A percentile compares a stretch with the other conserved stretches of the same genome.
phyloP scores from a whole-genome alignment of 2,113 vertebrate species.

The Thinocorus orbignyianus region DNA sequence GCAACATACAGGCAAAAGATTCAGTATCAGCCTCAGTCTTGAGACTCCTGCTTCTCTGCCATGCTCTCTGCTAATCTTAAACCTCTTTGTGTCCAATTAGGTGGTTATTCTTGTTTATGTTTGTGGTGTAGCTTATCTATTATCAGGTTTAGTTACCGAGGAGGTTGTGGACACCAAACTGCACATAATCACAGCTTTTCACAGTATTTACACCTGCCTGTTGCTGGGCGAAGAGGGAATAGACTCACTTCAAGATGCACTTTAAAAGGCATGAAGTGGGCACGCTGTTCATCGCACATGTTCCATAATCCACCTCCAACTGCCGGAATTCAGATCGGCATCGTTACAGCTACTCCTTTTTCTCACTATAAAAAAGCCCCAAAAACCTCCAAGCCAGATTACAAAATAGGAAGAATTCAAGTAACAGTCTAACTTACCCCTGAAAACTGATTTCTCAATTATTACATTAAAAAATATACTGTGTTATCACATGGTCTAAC shows the following conservation, averaged over 20 bases:
- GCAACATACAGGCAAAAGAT: not conserved
- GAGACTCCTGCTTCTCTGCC: not conserved
- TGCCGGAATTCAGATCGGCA: conserved; percentile 19
- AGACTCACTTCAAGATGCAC: not conserved
- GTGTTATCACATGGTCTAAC: not conserved
- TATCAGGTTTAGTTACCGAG: conserved; percentile 17
- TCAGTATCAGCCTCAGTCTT: not conserved
- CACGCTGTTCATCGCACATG: conserved; percentile 21
- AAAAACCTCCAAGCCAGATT: not conserved
- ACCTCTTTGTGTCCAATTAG: not conserved
- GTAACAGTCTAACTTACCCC: not conserved
- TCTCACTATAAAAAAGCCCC: not conserved
- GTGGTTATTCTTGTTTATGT: not conserved
- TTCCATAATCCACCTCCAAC: conserved; percentile 24
- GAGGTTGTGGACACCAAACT: not conserved
- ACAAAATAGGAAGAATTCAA: not conserved
- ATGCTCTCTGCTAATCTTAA: not conserved
- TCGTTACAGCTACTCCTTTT: not conserved
- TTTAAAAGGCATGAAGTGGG: conserved; percentile 27
- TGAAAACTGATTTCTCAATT: not conserved
- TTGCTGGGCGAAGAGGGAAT: conserved; percentile 19
- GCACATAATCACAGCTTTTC: conserved; percentile 31
- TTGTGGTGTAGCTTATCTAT: not conserved
- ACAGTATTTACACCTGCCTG: not conserved
- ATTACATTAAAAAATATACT: not conserved